phyloP scores from a whole-genome alignment of 1,140 invertebrate genomes.

The Philopotamus ludificatus region DNA sequence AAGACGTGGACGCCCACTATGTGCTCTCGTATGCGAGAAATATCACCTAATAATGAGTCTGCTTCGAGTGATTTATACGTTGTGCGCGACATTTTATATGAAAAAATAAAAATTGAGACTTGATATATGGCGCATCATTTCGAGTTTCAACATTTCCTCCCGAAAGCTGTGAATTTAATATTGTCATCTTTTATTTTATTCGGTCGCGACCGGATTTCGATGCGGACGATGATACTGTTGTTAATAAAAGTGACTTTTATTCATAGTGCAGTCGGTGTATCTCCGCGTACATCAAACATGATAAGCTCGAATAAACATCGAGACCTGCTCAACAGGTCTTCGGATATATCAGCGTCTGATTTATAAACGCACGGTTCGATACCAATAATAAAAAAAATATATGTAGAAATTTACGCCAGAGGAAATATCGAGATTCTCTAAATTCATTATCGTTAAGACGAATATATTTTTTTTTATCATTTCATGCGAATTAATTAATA shows the following conservation, averaged over 20 bases:
- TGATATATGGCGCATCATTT: slow-evolving; percentile 30
- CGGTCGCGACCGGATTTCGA: too few species aligned
- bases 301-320: neutral
- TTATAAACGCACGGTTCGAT: too few species aligned
- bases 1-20: slow-evolving; percentile 31
- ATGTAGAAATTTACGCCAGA: too few species aligned
- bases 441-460: too few species aligned
- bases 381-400: too few species aligned
- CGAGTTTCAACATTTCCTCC: neutral
- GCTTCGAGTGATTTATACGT: slow-evolving; percentile 38
- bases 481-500: too few species aligned
- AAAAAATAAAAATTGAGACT: slow-evolving; percentile 36
- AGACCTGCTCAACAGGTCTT: slow-evolving; percentile 22
- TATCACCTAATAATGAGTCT: slow-evolving; percentile 42
- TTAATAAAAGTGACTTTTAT: slow-evolving; percentile 14
- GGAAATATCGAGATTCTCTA: too few species aligned
- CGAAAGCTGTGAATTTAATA: neutral
- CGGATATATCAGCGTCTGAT: neutral
- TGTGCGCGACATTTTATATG: slow-evolving; percentile 39
- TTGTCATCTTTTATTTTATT: neutral
- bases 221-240: neutral
- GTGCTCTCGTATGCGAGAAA: slow-evolving; percentile 29
- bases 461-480: too few species aligned
- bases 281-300: slow-evolving; percentile 23
- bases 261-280: slow-evolving; percentile 20